Percentiles rank a stretch among this genome's conserved stretches.
Evolutionary conservation across 2,113 vertebrate genomes (phyloP).

Genomic region (Phrynocephalus versicolor): DNA sequence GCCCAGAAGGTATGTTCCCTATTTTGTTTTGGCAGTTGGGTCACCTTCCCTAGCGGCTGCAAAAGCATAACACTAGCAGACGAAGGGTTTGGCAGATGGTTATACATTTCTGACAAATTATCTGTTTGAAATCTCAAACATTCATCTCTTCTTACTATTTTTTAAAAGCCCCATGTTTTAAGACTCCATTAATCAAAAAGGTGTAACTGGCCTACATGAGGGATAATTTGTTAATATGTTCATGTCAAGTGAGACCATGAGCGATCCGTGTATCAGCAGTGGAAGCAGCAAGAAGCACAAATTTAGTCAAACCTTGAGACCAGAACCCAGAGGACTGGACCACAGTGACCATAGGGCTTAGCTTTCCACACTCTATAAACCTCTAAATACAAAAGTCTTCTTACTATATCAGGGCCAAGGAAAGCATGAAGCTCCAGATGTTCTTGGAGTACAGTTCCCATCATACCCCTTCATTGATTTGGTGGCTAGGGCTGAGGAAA

Average conservation of each 20-base stretch:
- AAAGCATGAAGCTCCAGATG: not conserved
- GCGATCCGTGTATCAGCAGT: constrained; percentile 36
- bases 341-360: not conserved
- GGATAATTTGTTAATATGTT: constrained; percentile 49
- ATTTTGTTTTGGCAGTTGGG: constrained; percentile 43
- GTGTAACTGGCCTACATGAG: constrained; percentile 36
- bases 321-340: not conserved
- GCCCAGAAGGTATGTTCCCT: constrained; percentile 40
- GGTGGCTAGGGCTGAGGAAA: not conserved
- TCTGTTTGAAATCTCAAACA: constrained; percentile 63
- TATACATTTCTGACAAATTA: constrained; percentile 57
- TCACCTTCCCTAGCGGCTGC: constrained; percentile 34
- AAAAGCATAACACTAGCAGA: constrained; percentile 35
- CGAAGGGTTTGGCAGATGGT: constrained; percentile 52
- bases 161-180: constrained; percentile 45
- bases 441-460: not conserved
- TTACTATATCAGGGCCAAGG: not conserved
- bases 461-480: not conserved
- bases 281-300: constrained; percentile 41
- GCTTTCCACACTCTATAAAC: not conserved
- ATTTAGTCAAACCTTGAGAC: constrained; percentile 15
- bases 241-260: not conserved
- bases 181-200: constrained; percentile 53
- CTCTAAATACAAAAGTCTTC: not conserved
- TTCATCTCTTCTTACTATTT: constrained; percentile 41